phyloP scores from a whole-genome alignment of 2,888 invertebrate genomes.

The Acheta domesticus region DNA sequence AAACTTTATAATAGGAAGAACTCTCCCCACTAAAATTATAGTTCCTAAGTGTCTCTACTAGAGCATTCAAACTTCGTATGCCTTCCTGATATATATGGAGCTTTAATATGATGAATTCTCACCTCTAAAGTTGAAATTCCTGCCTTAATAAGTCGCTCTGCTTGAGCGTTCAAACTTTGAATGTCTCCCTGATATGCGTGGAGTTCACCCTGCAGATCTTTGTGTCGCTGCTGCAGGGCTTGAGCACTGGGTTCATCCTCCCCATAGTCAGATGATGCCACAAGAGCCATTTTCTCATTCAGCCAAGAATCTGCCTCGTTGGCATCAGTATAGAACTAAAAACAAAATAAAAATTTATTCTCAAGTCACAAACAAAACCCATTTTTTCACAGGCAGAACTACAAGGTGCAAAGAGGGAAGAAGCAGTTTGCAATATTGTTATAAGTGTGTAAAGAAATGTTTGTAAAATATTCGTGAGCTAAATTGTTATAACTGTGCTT shows the following conservation, averaged over 20 bases:
- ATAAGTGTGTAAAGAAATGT: no score
- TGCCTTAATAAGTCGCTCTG: constrained; percentile 68
- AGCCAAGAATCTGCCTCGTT: constrained; percentile 98
- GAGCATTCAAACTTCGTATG: constrained; percentile 69
- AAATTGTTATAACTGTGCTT: no score
- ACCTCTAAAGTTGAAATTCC: constrained; percentile 69
- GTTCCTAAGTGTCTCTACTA: constrained; percentile 78
- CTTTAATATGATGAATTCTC: constrained; percentile 36
- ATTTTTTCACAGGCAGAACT: no score
- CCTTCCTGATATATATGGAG: no score
- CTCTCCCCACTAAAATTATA: constrained; percentile 56
- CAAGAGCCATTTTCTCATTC: constrained; percentile 90
- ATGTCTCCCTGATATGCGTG: constrained; percentile 86
- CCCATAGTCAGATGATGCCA: constrained; percentile 85
- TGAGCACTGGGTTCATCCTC: constrained; percentile 88
- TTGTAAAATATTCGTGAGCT: no score
- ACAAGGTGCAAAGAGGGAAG: no score
- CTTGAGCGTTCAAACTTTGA: constrained; percentile 72
- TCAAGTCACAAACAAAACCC: background rate
- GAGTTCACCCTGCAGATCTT: constrained; percentile 82
- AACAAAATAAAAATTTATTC: background rate
- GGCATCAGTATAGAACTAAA: constrained; percentile 88
- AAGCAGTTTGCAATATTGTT: no score
- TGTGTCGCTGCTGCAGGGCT: constrained; percentile 81
- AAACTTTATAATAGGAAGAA: constrained; percentile 29